Evolutionary conservation across 2,888 invertebrate genomes (phyloP).

Genomic region (Latrodectus elegans): DNA sequence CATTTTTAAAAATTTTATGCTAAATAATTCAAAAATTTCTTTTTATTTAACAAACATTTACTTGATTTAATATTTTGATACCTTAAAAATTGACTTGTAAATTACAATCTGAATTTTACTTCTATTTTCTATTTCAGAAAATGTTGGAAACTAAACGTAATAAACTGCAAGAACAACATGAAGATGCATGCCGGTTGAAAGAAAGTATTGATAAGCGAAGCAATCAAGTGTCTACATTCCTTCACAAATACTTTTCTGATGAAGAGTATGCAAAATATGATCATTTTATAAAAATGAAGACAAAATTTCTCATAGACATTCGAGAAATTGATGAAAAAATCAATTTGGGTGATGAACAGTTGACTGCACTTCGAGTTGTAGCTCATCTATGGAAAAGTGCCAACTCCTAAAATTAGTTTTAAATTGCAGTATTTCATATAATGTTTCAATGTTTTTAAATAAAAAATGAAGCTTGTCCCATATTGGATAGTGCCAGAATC

Average conservation of each 20-base stretch:
- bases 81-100: too few species aligned
- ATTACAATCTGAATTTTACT: not conserved
- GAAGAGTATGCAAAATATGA: constrained; percentile 87
- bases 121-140: constrained; percentile 73
- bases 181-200: constrained; percentile 88
- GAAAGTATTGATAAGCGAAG: constrained; percentile 87
- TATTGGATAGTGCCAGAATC: constrained; percentile 15
- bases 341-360: constrained; percentile 68
- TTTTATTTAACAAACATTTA: too few species aligned
- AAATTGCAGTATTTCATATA: not conserved
- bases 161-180: constrained; percentile 84
- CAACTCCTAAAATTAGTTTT: constrained; percentile 50
- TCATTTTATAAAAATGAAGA: constrained; percentile 90
- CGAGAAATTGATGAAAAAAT: constrained; percentile 89
- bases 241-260: constrained; percentile 83
- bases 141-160: constrained; percentile 84
- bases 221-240: constrained; percentile 82
- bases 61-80: too few species aligned
- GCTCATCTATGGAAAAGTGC: constrained; percentile 67
- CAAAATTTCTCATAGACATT: constrained; percentile 86
- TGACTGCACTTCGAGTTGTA: constrained; percentile 67
- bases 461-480: constrained; percentile 21
- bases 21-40: too few species aligned
- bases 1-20: too few species aligned
- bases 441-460: constrained; percentile 16